Conservation (phyloP, 2,888 invertebrate genomes). For the Spilosoma lubricipeda region DNA sequence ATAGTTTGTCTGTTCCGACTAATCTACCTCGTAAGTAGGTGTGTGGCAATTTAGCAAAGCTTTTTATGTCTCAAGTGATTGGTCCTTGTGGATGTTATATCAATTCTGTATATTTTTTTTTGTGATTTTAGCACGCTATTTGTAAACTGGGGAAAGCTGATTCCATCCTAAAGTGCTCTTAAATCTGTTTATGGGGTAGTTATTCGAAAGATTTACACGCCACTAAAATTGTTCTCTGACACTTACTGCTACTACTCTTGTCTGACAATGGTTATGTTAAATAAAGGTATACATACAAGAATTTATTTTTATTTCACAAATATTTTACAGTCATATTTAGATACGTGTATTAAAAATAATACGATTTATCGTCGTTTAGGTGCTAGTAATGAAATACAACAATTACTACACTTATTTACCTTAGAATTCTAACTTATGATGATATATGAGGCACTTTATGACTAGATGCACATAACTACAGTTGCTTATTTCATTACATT, state of each 20-base stretch:
- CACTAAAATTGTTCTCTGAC: slow-evolving; percentile 58
- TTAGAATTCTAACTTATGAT: background rate
- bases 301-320: slow-evolving; percentile 28
- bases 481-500: background rate
- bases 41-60: background rate
- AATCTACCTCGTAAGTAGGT: background rate
- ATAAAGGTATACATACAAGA: slow-evolving; percentile 64
- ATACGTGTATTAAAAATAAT: background rate
- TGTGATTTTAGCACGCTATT: slow-evolving; percentile 68
- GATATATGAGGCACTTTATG: background rate
- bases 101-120: slow-evolving; percentile 64
- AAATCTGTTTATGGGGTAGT: slow-evolving; percentile 75
- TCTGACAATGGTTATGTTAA: slow-evolving; percentile 78
- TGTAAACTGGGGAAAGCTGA: slow-evolving; percentile 78
- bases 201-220: slow-evolving; percentile 65
- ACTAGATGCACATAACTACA: background rate
- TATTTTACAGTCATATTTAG: background rate
- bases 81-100: slow-evolving; percentile 63
- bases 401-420: background rate
- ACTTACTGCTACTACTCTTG: slow-evolving; percentile 68
- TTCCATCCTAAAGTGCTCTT: slow-evolving; percentile 86
- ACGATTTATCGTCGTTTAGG: background rate
- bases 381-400: background rate
- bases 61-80: slow-evolving; percentile 10
- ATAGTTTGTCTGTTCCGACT: background rate